A percentile compares a stretch with the other conserved stretches of the same genome.
These are phyloP conservation scores for Rhagophthalmus giganteus DNA, from an alignment of 2,888 invertebrate species.

Conservation along the genomic window DNA sequence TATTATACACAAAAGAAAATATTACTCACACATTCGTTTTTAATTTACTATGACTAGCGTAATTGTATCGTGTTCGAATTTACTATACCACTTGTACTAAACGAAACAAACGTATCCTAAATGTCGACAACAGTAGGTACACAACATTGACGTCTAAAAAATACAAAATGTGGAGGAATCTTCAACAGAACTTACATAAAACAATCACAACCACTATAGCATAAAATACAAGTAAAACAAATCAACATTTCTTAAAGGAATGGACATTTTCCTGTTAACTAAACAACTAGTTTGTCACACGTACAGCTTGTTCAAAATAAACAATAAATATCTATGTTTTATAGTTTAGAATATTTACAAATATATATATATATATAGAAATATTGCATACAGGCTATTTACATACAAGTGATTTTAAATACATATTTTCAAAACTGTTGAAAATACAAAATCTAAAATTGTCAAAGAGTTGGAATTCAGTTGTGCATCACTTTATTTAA, in stretches of 20 bases:
- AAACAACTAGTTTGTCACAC: conserved; percentile 14
- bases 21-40: conserved; percentile 45
- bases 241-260: conserved; percentile 31
- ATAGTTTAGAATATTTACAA: conserved; percentile 39
- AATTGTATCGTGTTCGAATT: conserved; percentile 46
- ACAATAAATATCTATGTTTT: conserved; percentile 37
- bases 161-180: conserved; percentile 22
- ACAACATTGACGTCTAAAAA: too few species aligned
- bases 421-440: conserved; percentile 48
- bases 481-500: conserved; percentile 13
- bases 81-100: conserved; percentile 34
- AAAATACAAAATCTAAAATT: conserved; percentile 49
- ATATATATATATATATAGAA: conserved; percentile 40
- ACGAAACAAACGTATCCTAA: conserved; percentile 11
- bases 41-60: conserved; percentile 55
- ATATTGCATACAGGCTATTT: conserved; percentile 48
- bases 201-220: conserved; percentile 39
- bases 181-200: conserved; percentile 11
- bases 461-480: conserved; percentile 13
- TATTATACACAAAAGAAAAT: conserved; percentile 44
- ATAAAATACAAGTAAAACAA: conserved; percentile 13
- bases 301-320: conserved; percentile 24
- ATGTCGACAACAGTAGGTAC: too few species aligned
- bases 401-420: conserved; percentile 48
- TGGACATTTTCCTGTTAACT: conserved; percentile 6